A percentile compares a stretch with the other conserved stretches of the same genome.
These are phyloP conservation scores for Heloderma charlesbogerti DNA, from an alignment of 2,113 vertebrate species.

Conservation along the genomic window DNA sequence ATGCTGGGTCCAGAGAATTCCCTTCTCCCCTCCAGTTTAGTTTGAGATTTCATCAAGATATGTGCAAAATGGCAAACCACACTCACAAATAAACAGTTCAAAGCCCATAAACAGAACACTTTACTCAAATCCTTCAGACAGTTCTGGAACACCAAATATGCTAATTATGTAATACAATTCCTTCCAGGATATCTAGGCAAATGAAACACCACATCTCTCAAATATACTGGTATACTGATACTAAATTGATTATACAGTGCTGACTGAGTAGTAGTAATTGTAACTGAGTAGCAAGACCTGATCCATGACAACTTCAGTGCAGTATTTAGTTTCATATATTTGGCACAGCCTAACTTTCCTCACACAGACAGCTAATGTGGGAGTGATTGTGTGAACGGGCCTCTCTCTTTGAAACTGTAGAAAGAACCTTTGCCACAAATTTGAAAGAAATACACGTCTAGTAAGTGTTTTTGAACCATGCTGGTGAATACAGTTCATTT, in stretches of 20 bases:
- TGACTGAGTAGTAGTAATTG: background rate
- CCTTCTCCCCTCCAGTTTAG: background rate
- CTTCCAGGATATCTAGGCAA: background rate
- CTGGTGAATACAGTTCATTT: background rate
- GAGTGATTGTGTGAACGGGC: background rate
- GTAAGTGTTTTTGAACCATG: background rate
- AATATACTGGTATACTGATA: background rate
- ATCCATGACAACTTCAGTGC: background rate
- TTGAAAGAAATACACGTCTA: background rate
- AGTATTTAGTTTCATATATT: background rate
- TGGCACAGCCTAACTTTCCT: background rate
- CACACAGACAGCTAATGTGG: background rate
- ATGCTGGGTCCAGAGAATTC: background rate
- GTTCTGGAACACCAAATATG: background rate
- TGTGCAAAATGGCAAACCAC: background rate
- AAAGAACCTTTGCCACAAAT: background rate
- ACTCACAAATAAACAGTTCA: background rate
- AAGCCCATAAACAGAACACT: background rate
- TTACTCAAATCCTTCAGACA: background rate
- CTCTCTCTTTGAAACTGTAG: background rate
- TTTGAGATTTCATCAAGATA: background rate
- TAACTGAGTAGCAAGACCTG: background rate
- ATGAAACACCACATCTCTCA: background rate
- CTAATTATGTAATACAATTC: background rate
- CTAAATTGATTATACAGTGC: too few relatives aligned